phyloP scores from a whole-genome alignment of 2,888 invertebrate species.

The Agonopterix subpropinquella region DNA sequence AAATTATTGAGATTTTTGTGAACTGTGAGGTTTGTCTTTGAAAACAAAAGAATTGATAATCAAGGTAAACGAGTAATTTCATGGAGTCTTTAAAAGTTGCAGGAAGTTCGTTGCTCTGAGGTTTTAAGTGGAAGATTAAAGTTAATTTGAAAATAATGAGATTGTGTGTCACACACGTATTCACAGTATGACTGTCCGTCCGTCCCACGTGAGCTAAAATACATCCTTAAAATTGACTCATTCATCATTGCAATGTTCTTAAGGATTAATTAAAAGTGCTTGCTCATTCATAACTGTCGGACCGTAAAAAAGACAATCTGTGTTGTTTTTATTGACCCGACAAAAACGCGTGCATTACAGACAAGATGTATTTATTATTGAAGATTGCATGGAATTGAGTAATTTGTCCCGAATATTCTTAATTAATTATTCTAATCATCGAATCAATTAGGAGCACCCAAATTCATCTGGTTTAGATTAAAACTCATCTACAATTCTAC shows the following conservation, averaged over 20 bases:
- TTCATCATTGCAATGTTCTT: not conserved
- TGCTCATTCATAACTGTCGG: conserved; percentile 2
- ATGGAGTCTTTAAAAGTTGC: conserved; percentile 27
- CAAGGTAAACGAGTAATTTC: conserved; percentile 39
- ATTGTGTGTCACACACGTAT: conserved; percentile 38
- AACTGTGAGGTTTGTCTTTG: conserved; percentile 16
- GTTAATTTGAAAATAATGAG: conserved; percentile 67
- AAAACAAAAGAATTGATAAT: conserved; percentile 50
- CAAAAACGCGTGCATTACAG: not conserved
- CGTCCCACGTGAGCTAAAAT: conserved; percentile 5
- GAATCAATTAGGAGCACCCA: no score
- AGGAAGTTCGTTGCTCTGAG: conserved; percentile 60
- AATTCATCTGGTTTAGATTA: no score
- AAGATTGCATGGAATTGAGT: no score
- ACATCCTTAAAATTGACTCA: conserved; percentile 3
- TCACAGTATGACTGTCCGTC: not conserved
- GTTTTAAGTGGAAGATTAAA: conserved; percentile 52
- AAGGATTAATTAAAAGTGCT: conserved; percentile 1
- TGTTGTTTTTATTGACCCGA: not conserved
- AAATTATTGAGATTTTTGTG: not conserved
- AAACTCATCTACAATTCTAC: no score
- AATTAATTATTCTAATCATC: no score
- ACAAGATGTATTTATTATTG: no score
- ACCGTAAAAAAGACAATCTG: conserved; percentile 1
- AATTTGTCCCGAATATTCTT: no score